Evolutionary conservation across 2,113 vertebrate genomes (phyloP).

Genomic region (Mustela nigripes): DNA sequence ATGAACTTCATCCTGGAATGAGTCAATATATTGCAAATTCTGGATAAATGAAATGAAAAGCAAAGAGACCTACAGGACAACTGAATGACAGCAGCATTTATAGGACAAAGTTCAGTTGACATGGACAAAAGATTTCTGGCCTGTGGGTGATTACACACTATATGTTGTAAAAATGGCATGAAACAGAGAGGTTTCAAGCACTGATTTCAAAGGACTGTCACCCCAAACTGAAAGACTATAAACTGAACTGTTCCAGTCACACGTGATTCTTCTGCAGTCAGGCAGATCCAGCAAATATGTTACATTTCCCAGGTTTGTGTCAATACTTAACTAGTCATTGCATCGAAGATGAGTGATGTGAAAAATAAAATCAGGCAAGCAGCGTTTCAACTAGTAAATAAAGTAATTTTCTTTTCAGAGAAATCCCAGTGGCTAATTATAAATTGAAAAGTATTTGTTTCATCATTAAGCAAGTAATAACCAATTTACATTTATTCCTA

Average conservation of each 20-base stretch:
- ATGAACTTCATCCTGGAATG: constrained; percentile 1
- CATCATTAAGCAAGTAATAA: constrained; percentile 66
- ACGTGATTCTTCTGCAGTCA: not conserved
- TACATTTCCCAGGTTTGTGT: not conserved
- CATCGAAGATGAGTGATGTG: constrained; percentile 48
- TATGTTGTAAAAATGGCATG: not conserved
- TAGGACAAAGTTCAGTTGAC: not conserved
- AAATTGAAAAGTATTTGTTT: constrained; percentile 62
- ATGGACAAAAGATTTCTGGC: constrained; percentile 42
- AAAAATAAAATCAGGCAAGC: constrained; percentile 58
- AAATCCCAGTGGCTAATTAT: constrained; percentile 45
- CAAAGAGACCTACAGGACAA: not conserved
- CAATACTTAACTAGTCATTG: constrained; percentile 55
- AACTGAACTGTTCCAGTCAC: not conserved
- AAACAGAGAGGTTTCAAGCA: not conserved
- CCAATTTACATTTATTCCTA: constrained; percentile 40
- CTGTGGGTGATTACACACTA: not conserved
- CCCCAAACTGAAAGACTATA: not conserved
- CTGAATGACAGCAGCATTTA: not conserved
- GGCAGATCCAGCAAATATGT: not conserved
- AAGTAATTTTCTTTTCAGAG: constrained; percentile 69
- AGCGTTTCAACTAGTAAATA: constrained; percentile 50
- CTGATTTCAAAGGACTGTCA: not conserved
- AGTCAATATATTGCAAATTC: constrained; percentile 44
- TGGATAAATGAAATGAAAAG: constrained; percentile 43